Base-by-base conservation (phyloP, 2,113 vertebrate species). In the Harpagus bidentatus region DNA sequence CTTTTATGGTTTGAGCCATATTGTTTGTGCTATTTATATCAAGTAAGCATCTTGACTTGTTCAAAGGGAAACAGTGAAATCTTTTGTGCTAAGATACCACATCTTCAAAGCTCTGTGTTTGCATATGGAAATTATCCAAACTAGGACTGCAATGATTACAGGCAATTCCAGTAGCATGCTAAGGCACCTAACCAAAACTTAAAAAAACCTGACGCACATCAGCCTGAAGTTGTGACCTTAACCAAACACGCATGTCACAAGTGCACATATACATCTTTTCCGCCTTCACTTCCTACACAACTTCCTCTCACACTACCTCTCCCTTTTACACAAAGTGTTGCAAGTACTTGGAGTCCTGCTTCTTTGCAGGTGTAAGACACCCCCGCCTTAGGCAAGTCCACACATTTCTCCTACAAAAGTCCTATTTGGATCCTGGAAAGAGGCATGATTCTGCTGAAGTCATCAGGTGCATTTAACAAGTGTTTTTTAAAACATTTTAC, bases 1-100 rank as follows among this genome's bases (percentile, higher is more conserved):
- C 48, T 93, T 93, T 95, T 73, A 94, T 45, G 58, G 43, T 65
- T 82, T 87, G 20, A 94, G 42, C 31, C 36, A 62, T 70, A 73
- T 65, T 88, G 73, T 72, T 91, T 80, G 31, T 38, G 43, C 48
- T 91, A 85, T 80, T 90, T 94, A 66, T 62, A 80, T 53, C 70
- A 90, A 91, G 25, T 48, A 87, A 87, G 9, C 48, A 7, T 20
- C 55, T 52, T 77, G 8, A 18, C 55, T 52, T 77, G 53, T 80
- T 82, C 34, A 58, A 90, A 72, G 34, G 13, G 25, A 74, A 84
- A 69, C 28, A 84, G 82, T 69, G 25, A 79, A 82, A 52, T 52
- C 23, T 59, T 93, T 85, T 45, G 16, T 32, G 22, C 16, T 38
- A 36, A 82, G 34, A 77, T 16, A 31, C 6, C 19, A 21, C 34